Evolutionary conservation across 2,113 vertebrate genomes (phyloP).

Genomic region (Chelonoidis abingdonii): DNA sequence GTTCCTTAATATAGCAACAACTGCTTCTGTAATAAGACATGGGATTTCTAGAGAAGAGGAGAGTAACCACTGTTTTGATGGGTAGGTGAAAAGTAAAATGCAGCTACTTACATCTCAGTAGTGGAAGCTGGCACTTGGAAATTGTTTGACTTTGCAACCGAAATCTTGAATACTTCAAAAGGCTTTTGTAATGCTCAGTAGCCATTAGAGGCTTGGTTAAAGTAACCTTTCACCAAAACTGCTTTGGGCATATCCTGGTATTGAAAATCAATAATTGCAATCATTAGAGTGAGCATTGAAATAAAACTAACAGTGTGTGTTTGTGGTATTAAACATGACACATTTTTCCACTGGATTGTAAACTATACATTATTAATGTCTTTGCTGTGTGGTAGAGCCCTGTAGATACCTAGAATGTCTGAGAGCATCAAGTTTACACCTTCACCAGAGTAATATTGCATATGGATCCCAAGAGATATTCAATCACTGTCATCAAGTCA

Average conservation of each 20-base stretch:
- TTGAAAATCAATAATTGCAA: neutral
- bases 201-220: neutral
- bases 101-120: neutral
- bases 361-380: neutral
- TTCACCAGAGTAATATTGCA: neutral
- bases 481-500: neutral
- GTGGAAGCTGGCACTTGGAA: neutral
- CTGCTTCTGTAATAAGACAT: neutral
- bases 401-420: neutral
- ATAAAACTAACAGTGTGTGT: neutral
- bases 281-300: neutral
- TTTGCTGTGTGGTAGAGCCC: fast-evolving
- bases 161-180: neutral
- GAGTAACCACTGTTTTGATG: neutral
- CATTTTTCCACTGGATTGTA: neutral
- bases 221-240: neutral
- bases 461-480: neutral
- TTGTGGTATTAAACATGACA: neutral
- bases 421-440: neutral
- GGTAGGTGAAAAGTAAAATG: neutral
- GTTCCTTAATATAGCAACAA: neutral
- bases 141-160: neutral
- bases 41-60: fast-evolving
- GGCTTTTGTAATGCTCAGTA: neutral
- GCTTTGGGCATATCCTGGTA: neutral